These are phyloP conservation scores for Diaprepes abbreviatus DNA, from an alignment of 2,888 invertebrate genomes.

Conservation along the genomic window DNA sequence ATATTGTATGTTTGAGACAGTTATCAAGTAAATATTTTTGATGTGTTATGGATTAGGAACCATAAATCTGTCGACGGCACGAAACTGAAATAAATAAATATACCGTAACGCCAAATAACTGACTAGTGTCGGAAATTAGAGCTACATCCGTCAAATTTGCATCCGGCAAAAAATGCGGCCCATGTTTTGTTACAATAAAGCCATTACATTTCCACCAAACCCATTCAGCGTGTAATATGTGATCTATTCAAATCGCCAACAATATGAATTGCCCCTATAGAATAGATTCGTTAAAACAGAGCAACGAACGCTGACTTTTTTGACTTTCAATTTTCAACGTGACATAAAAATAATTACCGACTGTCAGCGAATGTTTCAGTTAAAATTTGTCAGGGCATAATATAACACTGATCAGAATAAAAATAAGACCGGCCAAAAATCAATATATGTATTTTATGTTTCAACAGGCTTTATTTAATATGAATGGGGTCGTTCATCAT, in stretches of 20 bases:
- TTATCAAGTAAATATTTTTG: too few relatives aligned
- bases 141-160: background rate
- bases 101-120: background rate
- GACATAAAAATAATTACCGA: slow-evolving; percentile 2
- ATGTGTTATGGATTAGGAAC: too few relatives aligned
- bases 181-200: slow-evolving; percentile 29
- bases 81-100: background rate
- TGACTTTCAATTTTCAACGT: slow-evolving; percentile 10
- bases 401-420: too few relatives aligned
- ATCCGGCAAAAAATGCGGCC: slow-evolving; percentile 4
- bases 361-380: background rate
- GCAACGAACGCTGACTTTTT: slow-evolving; percentile 11
- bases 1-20: too few relatives aligned
- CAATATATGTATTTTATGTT: too few relatives aligned
- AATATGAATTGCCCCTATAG: slow-evolving; percentile 31
- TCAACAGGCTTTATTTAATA: too few relatives aligned
- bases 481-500: too few relatives aligned
- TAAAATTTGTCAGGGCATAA: background rate
- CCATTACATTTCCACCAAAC: slow-evolving; percentile 32
- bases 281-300: slow-evolving; percentile 25
- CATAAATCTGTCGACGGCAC: too few relatives aligned
- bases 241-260: slow-evolving; percentile 42
- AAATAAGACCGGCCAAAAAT: too few relatives aligned
- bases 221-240: slow-evolving; percentile 36
- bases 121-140: background rate